Evolutionary conservation across 2,113 vertebrate species (phyloP).

Genomic region (Sceloporus tristichus): DNA sequence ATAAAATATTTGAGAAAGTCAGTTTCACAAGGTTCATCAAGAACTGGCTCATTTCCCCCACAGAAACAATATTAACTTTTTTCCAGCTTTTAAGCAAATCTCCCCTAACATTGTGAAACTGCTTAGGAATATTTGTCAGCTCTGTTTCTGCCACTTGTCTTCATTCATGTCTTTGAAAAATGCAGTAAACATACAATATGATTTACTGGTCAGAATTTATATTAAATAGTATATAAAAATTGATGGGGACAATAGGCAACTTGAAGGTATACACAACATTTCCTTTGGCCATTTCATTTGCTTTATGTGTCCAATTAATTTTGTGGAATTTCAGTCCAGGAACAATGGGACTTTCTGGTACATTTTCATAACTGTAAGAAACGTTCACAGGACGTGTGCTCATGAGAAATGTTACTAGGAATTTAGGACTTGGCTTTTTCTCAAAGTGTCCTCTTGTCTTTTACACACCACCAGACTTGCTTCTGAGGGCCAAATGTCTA

Average conservation of each 20-base stretch:
- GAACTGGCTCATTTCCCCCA: background rate
- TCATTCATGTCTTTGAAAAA: slow-evolving; percentile 12
- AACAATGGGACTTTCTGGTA: background rate
- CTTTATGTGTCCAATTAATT: background rate
- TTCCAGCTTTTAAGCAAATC: slow-evolving; percentile 6
- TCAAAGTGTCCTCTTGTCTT: too few relatives aligned
- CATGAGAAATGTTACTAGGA: too few relatives aligned
- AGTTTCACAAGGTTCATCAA: background rate
- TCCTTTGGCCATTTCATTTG: slow-evolving; percentile 5
- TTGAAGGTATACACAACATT: background rate
- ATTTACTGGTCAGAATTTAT: background rate
- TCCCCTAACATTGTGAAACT: background rate
- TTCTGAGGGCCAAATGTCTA: background rate
- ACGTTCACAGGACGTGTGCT: too few relatives aligned
- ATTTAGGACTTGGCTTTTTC: background rate
- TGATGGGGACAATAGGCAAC: too few relatives aligned
- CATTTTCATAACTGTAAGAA: background rate
- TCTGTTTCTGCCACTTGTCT: slow-evolving; percentile 16
- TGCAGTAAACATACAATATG: slow-evolving; percentile 7
- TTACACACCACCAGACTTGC: background rate
- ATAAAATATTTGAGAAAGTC: background rate
- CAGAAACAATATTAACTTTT: background rate
- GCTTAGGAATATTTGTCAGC: background rate
- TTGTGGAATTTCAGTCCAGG: background rate
- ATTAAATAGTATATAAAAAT: background rate